Base-by-base conservation (phyloP, 1,140 invertebrate species). In the Drosophila truncata region DNA sequence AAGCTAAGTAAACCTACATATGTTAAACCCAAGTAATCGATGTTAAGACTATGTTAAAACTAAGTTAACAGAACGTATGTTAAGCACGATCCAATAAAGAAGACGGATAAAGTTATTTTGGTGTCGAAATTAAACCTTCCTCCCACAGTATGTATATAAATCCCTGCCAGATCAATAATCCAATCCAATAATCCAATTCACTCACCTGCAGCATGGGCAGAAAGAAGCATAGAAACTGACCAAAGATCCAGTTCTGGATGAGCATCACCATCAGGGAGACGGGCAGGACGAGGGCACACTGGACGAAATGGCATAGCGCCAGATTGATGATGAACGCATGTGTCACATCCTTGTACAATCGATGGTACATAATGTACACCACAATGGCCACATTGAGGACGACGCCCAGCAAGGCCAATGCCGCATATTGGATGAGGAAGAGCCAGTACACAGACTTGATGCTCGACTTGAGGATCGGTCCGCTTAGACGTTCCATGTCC, bases 161-260 rank as follows among this genome's bases (percentile, higher is more conserved):
- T 20, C 8, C 7, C n/a, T n/a, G 18, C 39, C n/a, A 42, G n/a
- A 41, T 18, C n/a, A 18, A n/a, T n/a, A 3, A n/a, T n/a, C 44
- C 3, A 10, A 23, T 1, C 3, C 2, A 41, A 1, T 13, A 7
- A 13, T 13, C 42, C 42, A 11, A 4, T 23, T 5, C 23, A 47
- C 94, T 93, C 85, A 95, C 95, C 93, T 97, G 96, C 60, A 96
- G 82, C 95, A 97, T 96, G 0, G 96, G 96, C 47, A 96, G 79
- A 84, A 96, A 95, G 80, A 95, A 96, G 91, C 96, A 97, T n/a
- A 96, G 84, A 77, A 96, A 95, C 66, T 95, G 95, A 8, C 96
- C 96, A 71, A 96, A 95, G 46, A 96, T 93, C 96, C 96, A 97
- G 88, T 96, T 96, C 77, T 96, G 94, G 37, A 96, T 93, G 3